Conservation (phyloP, 2,113 vertebrate species). For the Pterocles burchelli region DNA sequence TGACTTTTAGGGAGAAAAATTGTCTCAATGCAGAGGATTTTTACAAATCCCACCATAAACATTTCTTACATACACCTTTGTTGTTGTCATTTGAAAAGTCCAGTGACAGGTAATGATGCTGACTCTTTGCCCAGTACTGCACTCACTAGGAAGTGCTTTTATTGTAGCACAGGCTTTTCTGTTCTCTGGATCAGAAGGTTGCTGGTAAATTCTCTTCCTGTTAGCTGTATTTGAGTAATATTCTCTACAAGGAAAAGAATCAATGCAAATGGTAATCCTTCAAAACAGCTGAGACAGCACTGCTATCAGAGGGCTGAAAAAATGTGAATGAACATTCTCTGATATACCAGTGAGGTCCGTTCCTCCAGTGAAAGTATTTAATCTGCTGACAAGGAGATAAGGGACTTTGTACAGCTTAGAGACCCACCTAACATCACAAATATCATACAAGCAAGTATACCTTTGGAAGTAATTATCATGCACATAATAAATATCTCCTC, state of each 20-base stretch:
- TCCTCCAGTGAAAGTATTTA: constrained; percentile 1
- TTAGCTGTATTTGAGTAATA: neutral
- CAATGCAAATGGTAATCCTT: neutral
- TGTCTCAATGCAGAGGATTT: neutral
- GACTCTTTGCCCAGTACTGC: neutral
- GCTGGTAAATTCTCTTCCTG: neutral
- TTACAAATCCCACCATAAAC: neutral
- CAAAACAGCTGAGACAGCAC: neutral
- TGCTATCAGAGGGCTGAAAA: neutral
- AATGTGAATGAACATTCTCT: neutral
- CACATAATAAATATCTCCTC: neutral
- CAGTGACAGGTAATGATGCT: neutral
- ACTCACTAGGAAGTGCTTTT: neutral
- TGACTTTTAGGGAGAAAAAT: neutral
- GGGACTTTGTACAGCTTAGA: neutral
- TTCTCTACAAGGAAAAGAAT: neutral
- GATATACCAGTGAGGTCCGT: neutral
- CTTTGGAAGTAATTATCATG: neutral
- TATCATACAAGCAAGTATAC: neutral
- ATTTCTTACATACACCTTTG: neutral
- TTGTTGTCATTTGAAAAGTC: neutral
- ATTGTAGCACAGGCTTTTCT: neutral
- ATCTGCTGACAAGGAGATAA: constrained; percentile 29
- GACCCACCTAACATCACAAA: neutral
- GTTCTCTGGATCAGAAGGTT: neutral